Base-by-base conservation (phyloP, 2,113 vertebrate species). In the Octodon degus region DNA sequence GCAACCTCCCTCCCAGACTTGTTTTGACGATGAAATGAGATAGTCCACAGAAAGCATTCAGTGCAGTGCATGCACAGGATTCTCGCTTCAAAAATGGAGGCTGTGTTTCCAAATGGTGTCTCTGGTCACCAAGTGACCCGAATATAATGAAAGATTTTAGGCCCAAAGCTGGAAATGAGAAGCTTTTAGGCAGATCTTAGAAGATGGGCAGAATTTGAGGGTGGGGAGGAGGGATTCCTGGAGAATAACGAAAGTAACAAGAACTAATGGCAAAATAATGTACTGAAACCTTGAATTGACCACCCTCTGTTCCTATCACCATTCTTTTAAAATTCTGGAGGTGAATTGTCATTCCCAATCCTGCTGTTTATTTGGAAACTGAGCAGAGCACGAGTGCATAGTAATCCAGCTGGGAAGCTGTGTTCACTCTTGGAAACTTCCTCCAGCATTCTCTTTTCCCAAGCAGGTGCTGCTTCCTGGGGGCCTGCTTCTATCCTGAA, bases 331-430 rank as follows among this genome's bases (percentile, higher is more conserved):
- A 93, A 93, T 82, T 80, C 83, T 86, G 22, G 58, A 95, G 55
- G 89, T 84, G 50, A 91, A 50, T 47, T 89, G 37, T 84, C 80
- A 72, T 79, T 89, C 63, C 76, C 43, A 34, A 22, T 80, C 70
- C 58, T 70, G 65, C 77, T 89, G 55, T 95, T 94, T 92, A 22
- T 96, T 88, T 95, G 70, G 87, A 95, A 92, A 53, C 55, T 81
- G 95, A 89, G 74, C 86, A 94, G 90, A 95, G 58, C 7, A 0
- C 30, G 24, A 53, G 27, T 14, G 5, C 43, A 11, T 90, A 89
- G 72, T 91, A 97, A 97, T 43, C 27, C 16, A 95, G 47, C 63
- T 96, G 34, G 86, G 65, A 93, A 93, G 34, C 82, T 89, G 53
- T 65, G 65, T 90, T 82, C 65, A 90, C 43, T 22, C 34, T 17